Evolutionary conservation across 2,888 invertebrate genomes (phyloP).

Genomic region (Agapostemon virescens): DNA sequence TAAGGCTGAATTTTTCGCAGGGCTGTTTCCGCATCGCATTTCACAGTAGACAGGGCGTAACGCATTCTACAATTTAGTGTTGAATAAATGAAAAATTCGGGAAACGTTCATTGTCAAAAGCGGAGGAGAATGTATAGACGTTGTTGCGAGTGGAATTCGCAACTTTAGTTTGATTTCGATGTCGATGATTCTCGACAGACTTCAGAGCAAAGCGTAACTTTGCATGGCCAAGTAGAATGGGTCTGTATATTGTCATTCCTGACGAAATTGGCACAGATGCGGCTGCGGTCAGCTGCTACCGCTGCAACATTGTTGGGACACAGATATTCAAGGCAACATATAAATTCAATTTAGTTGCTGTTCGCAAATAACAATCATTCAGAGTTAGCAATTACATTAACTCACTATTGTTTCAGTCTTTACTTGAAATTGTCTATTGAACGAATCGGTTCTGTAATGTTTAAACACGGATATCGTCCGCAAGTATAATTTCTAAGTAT

Average conservation of each 20-base stretch:
- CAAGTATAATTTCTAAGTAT: too few species aligned
- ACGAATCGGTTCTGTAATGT: too few species aligned
- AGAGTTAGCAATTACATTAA: background rate
- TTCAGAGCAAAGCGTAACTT: background rate
- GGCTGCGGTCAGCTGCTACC: background rate
- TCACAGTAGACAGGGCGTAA: too few species aligned
- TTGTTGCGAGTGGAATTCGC: background rate
- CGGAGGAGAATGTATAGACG: background rate
- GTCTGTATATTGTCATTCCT: background rate
- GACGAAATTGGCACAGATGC: background rate
- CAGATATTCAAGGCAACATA: too few species aligned
- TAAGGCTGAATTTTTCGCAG: too few species aligned
- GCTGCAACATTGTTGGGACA: background rate
- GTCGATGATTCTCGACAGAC: background rate
- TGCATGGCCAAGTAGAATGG: background rate
- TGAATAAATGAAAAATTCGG: background rate
- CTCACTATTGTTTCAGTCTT: too few species aligned
- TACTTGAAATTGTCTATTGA: too few species aligned
- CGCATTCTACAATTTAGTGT: too few species aligned
- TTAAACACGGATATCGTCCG: too few species aligned
- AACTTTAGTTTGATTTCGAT: background rate
- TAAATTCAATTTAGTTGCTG: background rate
- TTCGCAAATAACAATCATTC: background rate
- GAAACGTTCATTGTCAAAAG: background rate
- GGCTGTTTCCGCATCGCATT: too few species aligned